These are phyloP conservation scores for Petrocephalus microphthalmus DNA, from an alignment of 2,113 vertebrate genomes.

Conservation along the genomic window DNA sequence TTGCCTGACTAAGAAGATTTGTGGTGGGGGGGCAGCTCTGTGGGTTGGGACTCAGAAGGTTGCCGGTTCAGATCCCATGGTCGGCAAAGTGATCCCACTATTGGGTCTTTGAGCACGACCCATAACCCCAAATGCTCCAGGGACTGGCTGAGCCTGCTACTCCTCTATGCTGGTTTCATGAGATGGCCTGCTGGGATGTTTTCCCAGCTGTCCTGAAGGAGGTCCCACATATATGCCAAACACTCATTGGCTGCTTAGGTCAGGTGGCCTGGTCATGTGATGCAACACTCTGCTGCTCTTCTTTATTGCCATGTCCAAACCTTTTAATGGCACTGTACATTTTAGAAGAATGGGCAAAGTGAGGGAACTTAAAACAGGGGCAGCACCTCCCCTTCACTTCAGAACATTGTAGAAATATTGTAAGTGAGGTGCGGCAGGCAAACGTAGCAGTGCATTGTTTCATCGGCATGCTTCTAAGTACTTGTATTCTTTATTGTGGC, in stretches of 20 bases:
- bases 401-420: too few species aligned
- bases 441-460: too few species aligned
- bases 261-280: neutral
- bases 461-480: too few species aligned
- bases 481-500: too few species aligned
- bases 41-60: neutral
- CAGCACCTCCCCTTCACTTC: neutral
- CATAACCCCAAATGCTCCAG: neutral
- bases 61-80: neutral
- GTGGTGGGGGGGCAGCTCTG: neutral
- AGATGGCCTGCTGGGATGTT: neutral
- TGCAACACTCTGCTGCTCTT: neutral
- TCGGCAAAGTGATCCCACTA: neutral
- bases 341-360: neutral
- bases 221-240: neutral
- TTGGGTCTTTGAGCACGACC: neutral
- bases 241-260: neutral
- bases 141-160: neutral
- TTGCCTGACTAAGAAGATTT: neutral
- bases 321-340: neutral
- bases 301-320: neutral
- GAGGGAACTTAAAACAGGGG: neutral
- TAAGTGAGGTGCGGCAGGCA: too few species aligned
- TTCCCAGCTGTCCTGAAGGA: neutral
- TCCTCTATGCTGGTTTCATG: neutral